Evolutionary conservation across 2,888 invertebrate species (phyloP), one percentile per base, ranked within the genome.

Genomic region (Gastrophysa polygoni): DNA sequence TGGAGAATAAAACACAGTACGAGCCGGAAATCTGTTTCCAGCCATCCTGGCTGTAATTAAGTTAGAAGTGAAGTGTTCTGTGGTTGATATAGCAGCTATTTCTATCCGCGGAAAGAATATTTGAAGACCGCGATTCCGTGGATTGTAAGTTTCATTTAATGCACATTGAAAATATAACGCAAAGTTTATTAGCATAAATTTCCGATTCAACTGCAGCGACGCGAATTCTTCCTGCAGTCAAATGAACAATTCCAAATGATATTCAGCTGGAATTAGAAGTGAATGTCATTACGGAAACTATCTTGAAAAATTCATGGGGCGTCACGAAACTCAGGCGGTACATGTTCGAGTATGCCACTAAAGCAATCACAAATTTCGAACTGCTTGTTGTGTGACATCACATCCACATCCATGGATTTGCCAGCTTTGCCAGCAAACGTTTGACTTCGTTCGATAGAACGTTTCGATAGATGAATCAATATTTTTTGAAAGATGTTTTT

Each of bases 41-140:
- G 44, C 58, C 50, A 59, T 59, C 18, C 32, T 14, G 44, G 18
- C 38, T 28, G 51, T 51, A 59, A 59, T 59, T 44, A 51, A 59
- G 58, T 59, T 59, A 50, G 17, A 51, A 46, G 29, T 43, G 14
- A 38, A 50, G 51, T 54, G 51, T 51, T 51, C 51, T 11, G 24
- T 44, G 54, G 18, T 54, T 28, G 11, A 54, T 54, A 54, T 44
- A 10, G 17, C 24, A 54, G 43, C 43, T 17, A 17, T 54, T 54
- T 44, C 17, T 54, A n/a, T n/a, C n/a, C n/a, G n/a, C 44, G 17
- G n/a, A 21, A 21, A 38, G 43, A 24, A 17, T 43, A 43, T 43
- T 18, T 8, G 20, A 52, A 52, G 38, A 43, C 16, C 17, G 10
- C 16, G 11, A 43, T 43, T 43, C 20, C 51, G 24, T 17, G 43